Evolutionary conservation across 2,888 invertebrate species (phyloP), one percentile per base, ranked within the genome.

Genomic region (Sarcophaga variegata): DNA sequence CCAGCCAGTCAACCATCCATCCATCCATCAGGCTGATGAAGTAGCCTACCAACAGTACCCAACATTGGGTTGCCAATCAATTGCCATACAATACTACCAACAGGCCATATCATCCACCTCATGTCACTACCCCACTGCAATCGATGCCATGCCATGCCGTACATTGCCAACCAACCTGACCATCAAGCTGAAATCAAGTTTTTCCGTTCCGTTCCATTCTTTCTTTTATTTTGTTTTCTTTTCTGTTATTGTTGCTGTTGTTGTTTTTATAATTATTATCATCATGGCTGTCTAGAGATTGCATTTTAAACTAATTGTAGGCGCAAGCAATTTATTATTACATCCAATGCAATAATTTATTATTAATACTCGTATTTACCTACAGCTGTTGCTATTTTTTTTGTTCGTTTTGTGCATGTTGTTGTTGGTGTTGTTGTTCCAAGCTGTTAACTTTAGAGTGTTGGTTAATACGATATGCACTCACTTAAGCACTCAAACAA

Each of bases 231-330:
- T 22, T 64, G 4, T 64, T 64, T 14, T 37, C 37, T 54, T 76
- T 66, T 10, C 37, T 71, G 62, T 22, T 67, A 37, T 67, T 69
- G 25, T 60, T 71, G n/a, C 20, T 72, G 0, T n/a, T 71, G 2
- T 27, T 27, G 1, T 67, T 37, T 37, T 37, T 49, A 6, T 69
- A 47, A 47, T 27, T 76, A 4, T 75, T 59, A 54, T 54, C 17
- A 54, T 54, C 54, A 14, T 54, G 64, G 11, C 37, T 27, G 45
- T 67, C 45, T 67, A 37, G 11, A 80, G 64, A 84, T 80, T 85
- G 84, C 70, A 81, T 81, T 81, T 83, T 62, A 85, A 77, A 81
- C 62, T 85, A 80, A 85, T 81, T 84, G 84, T 84, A 80, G 84
- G 84, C 80, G 79, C 84, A 84, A 84, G 76, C 76, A 84, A 80